Evolutionary conservation across 2,113 vertebrate genomes (phyloP).

Genomic region (Mus musculus): GRCm39 chr1:72295501-72296000

Average conservation of each 20-base stretch:
- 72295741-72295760: no score
- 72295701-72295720: neutral
- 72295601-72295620: neutral
- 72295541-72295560: neutral
- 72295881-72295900: no score
- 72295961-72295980: neutral
- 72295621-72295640: neutral
- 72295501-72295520: neutral
- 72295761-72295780: no score
- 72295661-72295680: neutral
- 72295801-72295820: neutral
- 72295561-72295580: neutral
- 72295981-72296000: neutral
- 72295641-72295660: neutral
- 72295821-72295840: neutral
- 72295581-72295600: neutral
- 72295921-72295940: neutral
- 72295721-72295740: no score
- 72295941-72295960: neutral
- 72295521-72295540: neutral
- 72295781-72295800: no score
- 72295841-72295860: neutral
- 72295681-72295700: no score
- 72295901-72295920: no score
- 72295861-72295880: neutral